A percentile compares a stretch with the other conserved stretches of the same genome.
These are phyloP conservation scores for Pseudonaja textilis DNA, from an alignment of 2,113 vertebrate species.

Conservation along the genomic window DNA sequence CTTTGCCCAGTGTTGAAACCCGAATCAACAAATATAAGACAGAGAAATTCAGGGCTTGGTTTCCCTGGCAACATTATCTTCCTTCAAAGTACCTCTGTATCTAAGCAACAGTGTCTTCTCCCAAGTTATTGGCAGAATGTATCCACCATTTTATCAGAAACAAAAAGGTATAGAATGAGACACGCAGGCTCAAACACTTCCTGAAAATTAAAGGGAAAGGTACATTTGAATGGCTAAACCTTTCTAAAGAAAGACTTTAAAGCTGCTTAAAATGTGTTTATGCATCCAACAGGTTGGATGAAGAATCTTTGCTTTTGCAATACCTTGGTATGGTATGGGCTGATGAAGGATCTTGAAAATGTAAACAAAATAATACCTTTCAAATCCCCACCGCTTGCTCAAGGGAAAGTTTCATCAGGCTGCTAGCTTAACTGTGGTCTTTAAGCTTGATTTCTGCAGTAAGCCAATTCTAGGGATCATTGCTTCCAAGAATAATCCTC, in stretches of 20 bases:
- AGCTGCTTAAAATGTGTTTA: neutral
- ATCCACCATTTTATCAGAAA: neutral
- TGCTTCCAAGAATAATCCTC: neutral
- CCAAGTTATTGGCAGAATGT: conserved; percentile 14
- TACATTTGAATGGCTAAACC: neutral
- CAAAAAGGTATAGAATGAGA: neutral
- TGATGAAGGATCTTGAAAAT: neutral
- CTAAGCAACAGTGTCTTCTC: conserved; percentile 52
- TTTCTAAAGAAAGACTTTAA: neutral
- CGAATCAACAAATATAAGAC: conserved; percentile 7
- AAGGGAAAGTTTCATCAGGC: neutral
- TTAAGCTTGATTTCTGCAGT: neutral
- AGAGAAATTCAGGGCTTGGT: conserved; percentile 56
- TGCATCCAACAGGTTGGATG: neutral
- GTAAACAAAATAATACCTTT: neutral
- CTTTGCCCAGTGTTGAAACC: conserved; percentile 37
- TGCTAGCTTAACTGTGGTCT: neutral
- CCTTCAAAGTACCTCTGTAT: conserved; percentile 44
- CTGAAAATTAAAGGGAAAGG: neutral
- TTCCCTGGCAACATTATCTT: conserved; percentile 66
- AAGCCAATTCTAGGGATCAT: neutral
- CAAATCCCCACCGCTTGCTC: neutral
- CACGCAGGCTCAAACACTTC: neutral
- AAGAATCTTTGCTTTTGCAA: neutral
- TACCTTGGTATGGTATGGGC: neutral